Percentiles rank a stretch among this genome's conserved stretches.
Evolutionary conservation across 2,113 vertebrate genomes (phyloP).

Genomic region (Dunckerocampus dactyliophorus): DNA sequence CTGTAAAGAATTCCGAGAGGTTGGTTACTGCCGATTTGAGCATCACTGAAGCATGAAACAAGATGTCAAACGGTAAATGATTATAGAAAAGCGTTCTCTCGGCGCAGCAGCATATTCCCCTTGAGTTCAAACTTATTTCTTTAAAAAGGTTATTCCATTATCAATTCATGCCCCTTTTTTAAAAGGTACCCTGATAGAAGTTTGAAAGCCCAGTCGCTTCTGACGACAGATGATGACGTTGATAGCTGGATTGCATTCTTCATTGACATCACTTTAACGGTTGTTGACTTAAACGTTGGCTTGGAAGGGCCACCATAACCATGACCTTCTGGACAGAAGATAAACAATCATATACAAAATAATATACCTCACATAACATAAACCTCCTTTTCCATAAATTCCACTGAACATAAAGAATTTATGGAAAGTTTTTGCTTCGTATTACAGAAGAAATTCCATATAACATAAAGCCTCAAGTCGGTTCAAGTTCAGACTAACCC

Average conservation of each 20-base stretch:
- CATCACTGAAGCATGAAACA: slow-evolving; percentile 5
- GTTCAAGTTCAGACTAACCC: too few species aligned
- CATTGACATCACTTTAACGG: not conserved
- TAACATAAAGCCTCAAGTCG: too few species aligned
- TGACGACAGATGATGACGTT: not conserved
- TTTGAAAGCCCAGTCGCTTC: not conserved
- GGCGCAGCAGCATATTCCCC: not conserved
- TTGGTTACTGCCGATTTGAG: slow-evolving; percentile 1
- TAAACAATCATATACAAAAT: too few species aligned
- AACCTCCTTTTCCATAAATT: too few species aligned
- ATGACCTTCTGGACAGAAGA: too few species aligned
- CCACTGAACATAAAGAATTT: too few species aligned
- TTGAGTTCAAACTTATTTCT: not conserved
- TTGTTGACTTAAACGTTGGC: too few species aligned
- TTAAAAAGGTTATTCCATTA: not conserved
- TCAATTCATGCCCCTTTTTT: not conserved
- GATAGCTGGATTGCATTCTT: not conserved
- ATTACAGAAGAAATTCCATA: too few species aligned
- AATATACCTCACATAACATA: too few species aligned
- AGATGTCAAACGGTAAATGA: slow-evolving; percentile 8
- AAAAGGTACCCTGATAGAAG: not conserved
- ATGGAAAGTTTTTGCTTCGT: too few species aligned
- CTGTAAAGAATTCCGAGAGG: not conserved
- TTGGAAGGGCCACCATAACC: too few species aligned
- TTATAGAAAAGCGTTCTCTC: not conserved